Base-by-base conservation (phyloP, 2,888 invertebrate species). In the Synergus gifuensis region DNA sequence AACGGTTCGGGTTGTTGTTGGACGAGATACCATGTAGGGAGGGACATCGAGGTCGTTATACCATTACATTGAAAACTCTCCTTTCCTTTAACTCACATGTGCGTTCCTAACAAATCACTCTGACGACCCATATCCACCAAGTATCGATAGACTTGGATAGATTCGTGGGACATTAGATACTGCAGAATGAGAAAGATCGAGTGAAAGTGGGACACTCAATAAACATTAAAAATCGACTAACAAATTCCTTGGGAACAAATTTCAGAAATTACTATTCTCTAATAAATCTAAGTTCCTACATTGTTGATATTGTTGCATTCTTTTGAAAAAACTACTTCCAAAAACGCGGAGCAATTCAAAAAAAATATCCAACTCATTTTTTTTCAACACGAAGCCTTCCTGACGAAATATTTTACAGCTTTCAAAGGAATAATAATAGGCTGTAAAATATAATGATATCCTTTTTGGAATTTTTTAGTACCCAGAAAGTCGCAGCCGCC, bases 401-500 rank as follows among this genome's bases (percentile, higher is more conserved):
- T 16, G 4, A 0, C 16, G 14, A 49, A 4, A 58, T 58, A 18
- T 22, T 9, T 2, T 60, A 60, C 18, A 60, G 11, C 11, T 22
- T 9, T 3, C n/a, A 58, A 60, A 60, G 3, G 8, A n/a, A n/a
- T n/a, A 60, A 12, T 0, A 22, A 60, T 12, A 60, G 11, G 12
- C 4, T 60, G 18, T 60, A 60, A 9, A 60, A 60, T 22, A 22
- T 60, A 60, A 60, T 22, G 22, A 46, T 8, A 4, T 12, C 11
- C 9, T n/a, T 60, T 4, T 22, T 42, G 16, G 9, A 66, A 54
- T 85, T 81, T 92, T 92, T 76, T 88, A 93, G 94, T 92, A 81
- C 92, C 93, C 36, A 91, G 92, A 76, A 93, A 93, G 87, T 93
- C 93, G 80, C 88, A 93, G 81, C 93, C 94, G n/a, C 93, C 93